phyloP scores from a whole-genome alignment of 1,140 invertebrate genomes.

The Musca domestica region DNA sequence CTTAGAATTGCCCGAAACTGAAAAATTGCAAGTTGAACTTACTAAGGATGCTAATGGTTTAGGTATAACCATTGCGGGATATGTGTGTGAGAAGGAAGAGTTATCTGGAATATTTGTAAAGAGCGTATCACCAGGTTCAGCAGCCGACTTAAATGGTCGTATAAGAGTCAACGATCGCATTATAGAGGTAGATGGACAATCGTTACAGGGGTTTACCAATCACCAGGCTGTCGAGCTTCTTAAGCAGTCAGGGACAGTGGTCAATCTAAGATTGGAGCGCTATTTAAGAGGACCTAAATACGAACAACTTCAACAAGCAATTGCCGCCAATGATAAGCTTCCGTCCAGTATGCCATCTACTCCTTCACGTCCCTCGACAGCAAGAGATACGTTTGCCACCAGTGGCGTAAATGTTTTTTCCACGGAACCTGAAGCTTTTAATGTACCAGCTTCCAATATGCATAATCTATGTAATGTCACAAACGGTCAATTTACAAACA shows the following conservation, averaged over 20 bases:
- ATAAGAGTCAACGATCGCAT: constrained; percentile 98
- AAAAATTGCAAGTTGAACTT: constrained; percentile 91
- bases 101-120: constrained; percentile 99
- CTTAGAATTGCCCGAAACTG: constrained; percentile 82
- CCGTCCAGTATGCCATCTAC: constrained; percentile 61
- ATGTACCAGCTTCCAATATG: background rate
- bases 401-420: constrained; percentile 3
- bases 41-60: constrained; percentile 93
- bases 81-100: constrained; percentile 82
- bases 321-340: constrained; percentile 78
- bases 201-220: constrained; percentile 93
- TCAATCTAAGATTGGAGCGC: constrained; percentile 82
- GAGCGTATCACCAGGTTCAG: constrained; percentile 93
- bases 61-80: constrained; percentile 96
- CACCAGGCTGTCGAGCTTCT: constrained; percentile 93
- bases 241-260: constrained; percentile 83
- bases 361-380: constrained; percentile 44
- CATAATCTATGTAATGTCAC: constrained; percentile 26
- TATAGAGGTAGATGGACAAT: constrained; percentile 88
- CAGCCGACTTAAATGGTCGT: constrained; percentile 88
- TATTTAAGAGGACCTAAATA: constrained; percentile 93
- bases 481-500: constrained; percentile 33
- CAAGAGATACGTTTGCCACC: constrained; percentile 11
- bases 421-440: constrained; percentile 12
- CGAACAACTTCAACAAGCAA: constrained; percentile 92